Evolutionary conservation across 2,113 vertebrate species (phyloP).

Genomic region (Periophthalmus modestus): DNA sequence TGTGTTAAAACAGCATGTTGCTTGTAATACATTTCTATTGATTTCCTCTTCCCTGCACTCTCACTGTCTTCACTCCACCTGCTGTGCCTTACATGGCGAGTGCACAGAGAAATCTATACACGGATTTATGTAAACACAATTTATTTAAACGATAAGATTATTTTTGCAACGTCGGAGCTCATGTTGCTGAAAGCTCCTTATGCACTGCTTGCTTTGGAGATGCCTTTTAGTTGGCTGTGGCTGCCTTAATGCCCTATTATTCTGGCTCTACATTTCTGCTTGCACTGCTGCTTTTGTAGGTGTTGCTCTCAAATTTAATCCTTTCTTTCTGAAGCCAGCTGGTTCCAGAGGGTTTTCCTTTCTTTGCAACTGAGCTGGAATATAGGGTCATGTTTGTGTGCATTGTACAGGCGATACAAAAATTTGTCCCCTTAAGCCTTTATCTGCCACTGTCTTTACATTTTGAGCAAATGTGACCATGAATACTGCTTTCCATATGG

Average conservation of each 20-base stretch:
- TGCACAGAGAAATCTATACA: slow-evolving; percentile 8
- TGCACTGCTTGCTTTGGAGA: background rate
- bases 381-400: slow-evolving; percentile 19
- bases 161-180: background rate
- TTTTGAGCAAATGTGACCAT: slow-evolving; percentile 1
- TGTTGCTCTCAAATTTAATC: slow-evolving; percentile 52
- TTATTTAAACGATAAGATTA: slow-evolving; percentile 7
- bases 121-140: background rate
- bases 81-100: background rate
- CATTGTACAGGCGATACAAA: slow-evolving; percentile 7
- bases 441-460: slow-evolving; percentile 22
- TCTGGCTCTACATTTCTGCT: slow-evolving; percentile 26
- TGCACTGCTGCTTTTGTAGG: slow-evolving; percentile 13
- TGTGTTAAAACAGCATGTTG: background rate
- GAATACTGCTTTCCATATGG: background rate
- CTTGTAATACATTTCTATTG: background rate
- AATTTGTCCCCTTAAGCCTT: slow-evolving; percentile 2
- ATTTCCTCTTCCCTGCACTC: background rate
- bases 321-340: slow-evolving; percentile 36
- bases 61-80: background rate
- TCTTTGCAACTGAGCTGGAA: slow-evolving; percentile 27
- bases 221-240: slow-evolving; percentile 18
- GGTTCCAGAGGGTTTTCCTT: slow-evolving; percentile 34
- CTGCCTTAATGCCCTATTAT: slow-evolving; percentile 31
- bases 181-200: background rate